phyloP scores from a whole-genome alignment of 2,888 invertebrate genomes.

The Hymenopus coronatus region DNA sequence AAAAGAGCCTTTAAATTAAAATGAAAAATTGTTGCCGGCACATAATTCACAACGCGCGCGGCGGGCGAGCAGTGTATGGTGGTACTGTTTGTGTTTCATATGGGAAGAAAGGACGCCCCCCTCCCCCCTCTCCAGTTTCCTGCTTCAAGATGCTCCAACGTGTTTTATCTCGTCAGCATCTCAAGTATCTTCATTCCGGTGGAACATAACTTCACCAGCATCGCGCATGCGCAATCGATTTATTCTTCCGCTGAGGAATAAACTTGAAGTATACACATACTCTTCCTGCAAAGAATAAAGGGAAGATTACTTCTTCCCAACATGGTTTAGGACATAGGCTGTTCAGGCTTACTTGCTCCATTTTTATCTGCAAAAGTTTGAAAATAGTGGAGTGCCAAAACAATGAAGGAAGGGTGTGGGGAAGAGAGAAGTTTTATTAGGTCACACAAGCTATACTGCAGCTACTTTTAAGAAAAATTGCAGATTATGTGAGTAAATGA shows the following conservation, averaged over 20 bases:
- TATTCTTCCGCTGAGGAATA: neutral
- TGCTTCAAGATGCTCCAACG: neutral
- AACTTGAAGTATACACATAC: neutral
- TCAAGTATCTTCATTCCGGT: neutral
- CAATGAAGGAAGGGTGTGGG: no score
- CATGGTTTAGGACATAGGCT: neutral
- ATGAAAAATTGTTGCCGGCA: neutral
- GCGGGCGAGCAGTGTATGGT: neutral
- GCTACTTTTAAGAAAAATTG: no score
- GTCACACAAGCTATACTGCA: no score
- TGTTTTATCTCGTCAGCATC: neutral
- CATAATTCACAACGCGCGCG: neutral
- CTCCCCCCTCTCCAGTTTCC: neutral
- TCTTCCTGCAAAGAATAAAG: neutral
- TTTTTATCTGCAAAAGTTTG: no score
- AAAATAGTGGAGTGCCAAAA: no score
- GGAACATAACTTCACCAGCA: neutral
- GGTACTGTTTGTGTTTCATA: neutral
- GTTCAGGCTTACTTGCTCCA: neutral
- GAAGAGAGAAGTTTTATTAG: no score
- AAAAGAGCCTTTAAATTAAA: neutral
- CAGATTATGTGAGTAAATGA: no score
- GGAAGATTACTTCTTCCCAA: neutral
- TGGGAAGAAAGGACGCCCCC: neutral
- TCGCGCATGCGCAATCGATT: neutral